Conservation (phyloP, 1,140 invertebrate species). For the Mylabris phalerata region DNA sequence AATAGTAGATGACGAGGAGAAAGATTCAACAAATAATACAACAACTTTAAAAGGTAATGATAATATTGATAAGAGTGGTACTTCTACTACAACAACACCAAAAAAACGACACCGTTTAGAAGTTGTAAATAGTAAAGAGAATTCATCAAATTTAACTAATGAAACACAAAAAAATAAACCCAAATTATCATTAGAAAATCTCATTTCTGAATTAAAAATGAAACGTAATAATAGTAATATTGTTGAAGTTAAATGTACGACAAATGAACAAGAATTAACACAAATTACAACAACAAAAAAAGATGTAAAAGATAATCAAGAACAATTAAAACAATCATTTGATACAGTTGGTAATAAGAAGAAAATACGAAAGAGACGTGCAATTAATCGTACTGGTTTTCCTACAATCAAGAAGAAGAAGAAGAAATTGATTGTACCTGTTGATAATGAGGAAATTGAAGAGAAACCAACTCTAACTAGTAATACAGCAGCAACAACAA, state of each 20-base stretch:
- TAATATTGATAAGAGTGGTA: not conserved
- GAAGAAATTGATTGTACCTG: constrained; percentile 48
- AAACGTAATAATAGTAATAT: constrained; percentile 28
- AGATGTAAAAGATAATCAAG: constrained; percentile 44
- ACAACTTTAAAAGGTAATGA: not conserved
- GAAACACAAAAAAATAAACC: constrained; percentile 26
- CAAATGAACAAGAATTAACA: constrained; percentile 7
- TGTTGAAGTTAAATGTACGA: constrained; percentile 20
- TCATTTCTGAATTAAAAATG: constrained; percentile 36
- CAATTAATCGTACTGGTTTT: constrained; percentile 79
- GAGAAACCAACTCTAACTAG: constrained; percentile 1
- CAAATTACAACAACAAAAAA: constrained; percentile 14
- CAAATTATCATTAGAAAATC: constrained; percentile 28
- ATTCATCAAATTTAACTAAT: constrained; percentile 28
- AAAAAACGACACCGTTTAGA: constrained; percentile 54
- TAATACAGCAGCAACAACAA: no score
- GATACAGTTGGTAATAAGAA: constrained; percentile 48
- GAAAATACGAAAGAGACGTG: constrained; percentile 64
- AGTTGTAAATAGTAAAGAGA: constrained; percentile 34
- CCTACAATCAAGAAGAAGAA: constrained; percentile 79
- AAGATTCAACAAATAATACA: constrained; percentile 7
- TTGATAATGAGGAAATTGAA: constrained; percentile 3
- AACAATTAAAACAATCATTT: constrained; percentile 38
- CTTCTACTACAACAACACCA: constrained; percentile 44
- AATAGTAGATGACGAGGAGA: constrained; percentile 19